Conservation (phyloP, 2,888 invertebrate genomes). For the Omphaloscelis lunosa region DNA sequence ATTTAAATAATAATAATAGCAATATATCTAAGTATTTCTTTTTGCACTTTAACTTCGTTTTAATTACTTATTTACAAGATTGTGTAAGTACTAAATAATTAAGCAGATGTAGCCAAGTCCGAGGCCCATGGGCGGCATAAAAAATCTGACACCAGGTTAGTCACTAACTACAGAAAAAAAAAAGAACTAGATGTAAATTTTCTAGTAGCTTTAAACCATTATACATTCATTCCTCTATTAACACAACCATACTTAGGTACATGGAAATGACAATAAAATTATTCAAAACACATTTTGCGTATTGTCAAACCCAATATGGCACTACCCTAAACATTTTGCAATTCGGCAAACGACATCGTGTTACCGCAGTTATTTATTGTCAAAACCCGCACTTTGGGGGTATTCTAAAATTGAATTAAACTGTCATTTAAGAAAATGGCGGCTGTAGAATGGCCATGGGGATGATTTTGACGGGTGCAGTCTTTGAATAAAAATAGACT, state of each 20-base stretch:
- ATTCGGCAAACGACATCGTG: conserved; percentile 34
- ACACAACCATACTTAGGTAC: background rate
- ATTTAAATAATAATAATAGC: background rate
- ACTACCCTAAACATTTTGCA: conserved; percentile 5
- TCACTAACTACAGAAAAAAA: too few species aligned
- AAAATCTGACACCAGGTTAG: too few species aligned
- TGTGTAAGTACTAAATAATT: background rate
- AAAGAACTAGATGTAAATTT: background rate
- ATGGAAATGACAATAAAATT: background rate
- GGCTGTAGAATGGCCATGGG: background rate
- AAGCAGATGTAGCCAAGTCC: too few species aligned
- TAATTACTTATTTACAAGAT: too few species aligned
- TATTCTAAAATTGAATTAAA: conserved; percentile 46
- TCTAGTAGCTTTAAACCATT: background rate
- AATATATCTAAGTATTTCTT: too few species aligned
- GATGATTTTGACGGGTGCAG: background rate
- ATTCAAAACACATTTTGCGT: conserved; percentile 40
- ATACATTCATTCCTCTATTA: conserved; percentile 1
- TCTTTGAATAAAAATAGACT: background rate
- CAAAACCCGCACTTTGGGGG: conserved; percentile 25
- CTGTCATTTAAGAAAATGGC: conserved; percentile 42
- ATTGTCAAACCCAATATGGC: background rate
- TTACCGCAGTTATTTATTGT: conserved; percentile 43
- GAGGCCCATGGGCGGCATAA: too few species aligned
- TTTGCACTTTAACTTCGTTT: background rate